Conservation (phyloP, 1,140 invertebrate genomes). For the Drosophila ananassae region DNA sequence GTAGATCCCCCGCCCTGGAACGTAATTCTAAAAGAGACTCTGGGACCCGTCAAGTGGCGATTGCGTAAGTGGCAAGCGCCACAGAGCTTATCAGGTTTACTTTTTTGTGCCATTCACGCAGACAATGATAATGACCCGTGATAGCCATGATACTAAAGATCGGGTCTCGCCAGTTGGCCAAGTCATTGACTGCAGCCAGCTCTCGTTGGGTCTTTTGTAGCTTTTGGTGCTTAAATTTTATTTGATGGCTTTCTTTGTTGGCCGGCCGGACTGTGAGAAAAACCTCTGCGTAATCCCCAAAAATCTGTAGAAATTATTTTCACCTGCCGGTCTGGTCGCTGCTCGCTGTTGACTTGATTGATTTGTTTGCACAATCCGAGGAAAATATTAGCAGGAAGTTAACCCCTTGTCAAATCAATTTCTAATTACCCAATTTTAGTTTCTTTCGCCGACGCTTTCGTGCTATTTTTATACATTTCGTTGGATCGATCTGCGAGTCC, state of each 20-base stretch:
- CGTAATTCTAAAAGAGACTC: constrained; percentile 53
- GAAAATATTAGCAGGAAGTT: constrained; percentile 30
- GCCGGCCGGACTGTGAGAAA: constrained; percentile 47
- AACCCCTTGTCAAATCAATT: constrained; percentile 44
- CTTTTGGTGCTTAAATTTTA: constrained; percentile 52
- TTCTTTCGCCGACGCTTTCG: constrained; percentile 9
- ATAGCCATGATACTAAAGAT: constrained; percentile 55
- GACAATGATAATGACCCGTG: constrained; percentile 58
- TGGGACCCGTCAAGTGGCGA: constrained; percentile 26
- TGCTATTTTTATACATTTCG: neutral
- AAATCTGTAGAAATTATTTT: constrained; percentile 63
- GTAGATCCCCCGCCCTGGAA: constrained; percentile 9
- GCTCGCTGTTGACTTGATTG: constrained; percentile 13
- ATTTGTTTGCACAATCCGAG: constrained; percentile 33
- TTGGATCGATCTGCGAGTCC: neutral
- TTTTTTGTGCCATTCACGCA: constrained; percentile 30
- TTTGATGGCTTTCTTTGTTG: constrained; percentile 74
- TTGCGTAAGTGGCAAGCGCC: constrained; percentile 62
- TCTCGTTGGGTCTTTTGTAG: constrained; percentile 51
- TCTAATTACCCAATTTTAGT: constrained; percentile 28
- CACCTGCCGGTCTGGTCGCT: constrained; percentile 45
- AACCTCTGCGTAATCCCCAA: constrained; percentile 35
- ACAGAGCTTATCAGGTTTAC: constrained; percentile 52
- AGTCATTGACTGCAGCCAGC: constrained; percentile 54
- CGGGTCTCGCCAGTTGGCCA: constrained; percentile 33